A percentile compares a stretch with the other conserved stretches of the same genome.
Evolutionary conservation across 2,888 invertebrate genomes (phyloP).

Genomic region (Erpobdella octoculata): DNA sequence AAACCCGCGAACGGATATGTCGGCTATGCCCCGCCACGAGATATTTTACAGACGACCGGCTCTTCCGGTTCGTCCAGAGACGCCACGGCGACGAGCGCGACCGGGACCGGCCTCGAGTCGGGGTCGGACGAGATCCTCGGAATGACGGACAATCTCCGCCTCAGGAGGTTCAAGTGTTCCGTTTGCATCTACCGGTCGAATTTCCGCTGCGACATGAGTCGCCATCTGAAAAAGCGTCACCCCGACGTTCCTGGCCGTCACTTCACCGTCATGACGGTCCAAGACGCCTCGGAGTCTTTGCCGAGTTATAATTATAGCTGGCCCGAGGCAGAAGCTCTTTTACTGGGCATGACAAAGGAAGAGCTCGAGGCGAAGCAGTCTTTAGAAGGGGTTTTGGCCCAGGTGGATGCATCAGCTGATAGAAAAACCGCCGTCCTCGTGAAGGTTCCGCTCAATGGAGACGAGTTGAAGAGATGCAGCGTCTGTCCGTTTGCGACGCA

Average conservation of each 20-base stretch:
- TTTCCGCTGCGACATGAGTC: constrained; percentile 93
- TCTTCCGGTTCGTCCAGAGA: too few species aligned
- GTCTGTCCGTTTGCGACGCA: constrained; percentile 59
- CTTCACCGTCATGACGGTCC: constrained; percentile 10
- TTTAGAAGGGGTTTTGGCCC: neutral
- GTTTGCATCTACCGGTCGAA: constrained; percentile 62
- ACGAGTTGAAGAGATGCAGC: constrained; percentile 18
- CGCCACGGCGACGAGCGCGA: too few species aligned
- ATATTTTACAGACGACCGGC: too few species aligned
- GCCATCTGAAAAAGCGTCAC: constrained; percentile 68
- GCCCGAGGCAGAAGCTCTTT: neutral
- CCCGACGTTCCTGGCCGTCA: constrained; percentile 17
- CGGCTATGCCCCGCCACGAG: too few species aligned
- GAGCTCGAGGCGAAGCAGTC: neutral
- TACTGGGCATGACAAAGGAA: neutral
- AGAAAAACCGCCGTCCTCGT: neutral
- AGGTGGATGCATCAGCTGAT: neutral
- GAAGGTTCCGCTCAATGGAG: neutral
- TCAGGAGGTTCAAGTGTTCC: constrained; percentile 36
- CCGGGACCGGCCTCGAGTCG: neutral
- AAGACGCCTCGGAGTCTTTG: constrained; percentile 36
- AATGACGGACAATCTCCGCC: constrained; percentile 22
- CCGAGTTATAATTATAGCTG: constrained; percentile 38
- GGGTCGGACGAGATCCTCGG: constrained; percentile 3
- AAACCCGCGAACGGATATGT: too few species aligned